phyloP scores from a whole-genome alignment of 2,797 vertebrate species.

The Martes flavigula region DNA sequence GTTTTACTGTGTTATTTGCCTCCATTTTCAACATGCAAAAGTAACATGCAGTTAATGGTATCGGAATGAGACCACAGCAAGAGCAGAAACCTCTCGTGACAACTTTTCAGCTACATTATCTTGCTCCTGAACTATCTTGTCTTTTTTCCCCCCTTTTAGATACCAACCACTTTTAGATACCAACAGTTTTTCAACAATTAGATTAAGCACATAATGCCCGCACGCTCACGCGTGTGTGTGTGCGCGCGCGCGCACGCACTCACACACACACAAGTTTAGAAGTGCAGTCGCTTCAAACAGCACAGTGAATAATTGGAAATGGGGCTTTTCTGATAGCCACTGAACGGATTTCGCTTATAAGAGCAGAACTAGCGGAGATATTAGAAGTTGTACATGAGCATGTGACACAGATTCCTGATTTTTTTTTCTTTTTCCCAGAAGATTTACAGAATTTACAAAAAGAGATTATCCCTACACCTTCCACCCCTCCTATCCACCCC shows the following conservation, averaged over 20 bases:
- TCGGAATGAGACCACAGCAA: conserved; percentile 75
- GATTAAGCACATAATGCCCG: conserved; percentile 73
- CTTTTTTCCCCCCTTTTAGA: conserved; percentile 47
- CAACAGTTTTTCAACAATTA: conserved; percentile 81
- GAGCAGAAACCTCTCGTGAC: conserved; percentile 84
- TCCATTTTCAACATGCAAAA: conserved; percentile 84
- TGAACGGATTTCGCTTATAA: conserved; percentile 77
- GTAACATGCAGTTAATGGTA: conserved; percentile 82
- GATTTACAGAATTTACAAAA: conserved; percentile 90
- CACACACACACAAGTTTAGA: conserved; percentile 67
- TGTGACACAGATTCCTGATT: conserved; percentile 95
- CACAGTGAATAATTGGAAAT: conserved; percentile 76
- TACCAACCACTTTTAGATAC: conserved; percentile 77
- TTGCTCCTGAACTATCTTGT: conserved; percentile 80
- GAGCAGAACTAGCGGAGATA: conserved; percentile 83
- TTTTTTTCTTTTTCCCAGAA: conserved; percentile 86
- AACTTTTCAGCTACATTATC: conserved; percentile 85
- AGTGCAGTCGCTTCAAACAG: conserved; percentile 56
- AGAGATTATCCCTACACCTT: conserved; percentile 94
- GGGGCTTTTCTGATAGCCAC: conserved; percentile 65
- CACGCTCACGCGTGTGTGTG: not conserved
- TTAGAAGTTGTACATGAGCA: conserved; percentile 90
- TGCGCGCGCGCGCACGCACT: not conserved
- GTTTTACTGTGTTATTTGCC: conserved; percentile 83
- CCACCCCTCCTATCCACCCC: conserved; percentile 85